Base-by-base conservation (phyloP, 2,113 vertebrate species). In the Ptyas mucosa region DNA sequence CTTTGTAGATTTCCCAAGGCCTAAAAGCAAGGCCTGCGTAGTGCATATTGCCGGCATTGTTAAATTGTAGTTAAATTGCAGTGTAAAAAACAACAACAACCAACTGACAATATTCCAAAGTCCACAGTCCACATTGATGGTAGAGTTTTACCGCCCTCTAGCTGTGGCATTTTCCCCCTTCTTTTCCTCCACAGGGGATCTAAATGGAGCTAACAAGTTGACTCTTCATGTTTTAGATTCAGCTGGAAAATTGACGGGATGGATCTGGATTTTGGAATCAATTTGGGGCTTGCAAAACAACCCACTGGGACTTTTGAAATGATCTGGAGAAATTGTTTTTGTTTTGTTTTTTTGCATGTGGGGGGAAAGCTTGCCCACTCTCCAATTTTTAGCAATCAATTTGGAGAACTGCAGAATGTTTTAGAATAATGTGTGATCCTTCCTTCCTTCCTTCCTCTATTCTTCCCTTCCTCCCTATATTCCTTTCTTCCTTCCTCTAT, bases 71-170 rank as follows among this genome's bases (percentile, higher is more conserved):
- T 49, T 49, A 49, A 49, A 49, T 49, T 14, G 52, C 21, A 0
- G 0, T 20, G 91, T 81, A 86, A 89, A 0, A 55, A 11, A n/a
- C n/a, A 46, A 1, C 9, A 89, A 0, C 53, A 11, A n/a, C 3
- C 34, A 2, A 9, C 21, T 1, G 15, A 39, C 69, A 75, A 34
- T 75, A 75, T 18, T 14, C n/a, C 64, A n/a, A n/a, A 34, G 64
- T 8, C 64, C 64, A 69, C 29, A 69, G 12, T 7, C 0, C 1
- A 1, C 1, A 11, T 46, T 57, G 51, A 88, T 0, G 0, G 61
- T 95, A 94, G 97, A 93, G 96, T 94, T 94, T 95, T 95, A 96
- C 95, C 88, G 96, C 64, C 97, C 94, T 46, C 97, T 97, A 95
- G 96, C 3, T 94, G 97, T n/a, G 61, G 0, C 0, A 0, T 0